A percentile compares a stretch with the other conserved stretches of the same genome.
Conservation (phyloP, 2,888 invertebrate genomes). For the Diadromus collaris region DNA sequence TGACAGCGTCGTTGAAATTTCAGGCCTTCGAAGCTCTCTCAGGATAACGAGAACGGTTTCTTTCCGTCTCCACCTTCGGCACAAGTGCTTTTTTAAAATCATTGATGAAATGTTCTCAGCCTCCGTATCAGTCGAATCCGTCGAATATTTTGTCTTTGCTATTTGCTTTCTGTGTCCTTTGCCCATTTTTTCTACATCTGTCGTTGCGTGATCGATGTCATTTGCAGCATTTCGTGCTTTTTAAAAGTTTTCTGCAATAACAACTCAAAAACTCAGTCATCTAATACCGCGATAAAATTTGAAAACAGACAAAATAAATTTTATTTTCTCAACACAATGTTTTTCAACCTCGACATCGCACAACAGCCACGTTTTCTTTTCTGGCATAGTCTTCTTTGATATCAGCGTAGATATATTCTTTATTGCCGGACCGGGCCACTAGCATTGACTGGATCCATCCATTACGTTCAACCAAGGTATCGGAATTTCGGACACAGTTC, state of each 20-base stretch:
- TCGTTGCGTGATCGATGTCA: constrained; percentile 21
- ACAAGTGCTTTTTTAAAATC: constrained; percentile 11
- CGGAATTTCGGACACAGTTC: constrained; percentile 3
- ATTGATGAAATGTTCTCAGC: constrained; percentile 19
- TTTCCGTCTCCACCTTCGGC: constrained; percentile 3
- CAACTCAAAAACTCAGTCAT: constrained; percentile 11
- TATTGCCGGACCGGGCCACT: constrained; percentile 12
- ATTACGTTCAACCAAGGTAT: constrained; percentile 1
- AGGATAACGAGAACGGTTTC: not conserved
- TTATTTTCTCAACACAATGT: constrained; percentile 12
- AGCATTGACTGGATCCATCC: constrained; percentile 12
- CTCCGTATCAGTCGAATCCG: constrained; percentile 16
- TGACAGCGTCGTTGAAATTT: constrained; percentile 9
- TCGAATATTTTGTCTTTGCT: constrained; percentile 1
- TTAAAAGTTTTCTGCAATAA: constrained; percentile 22
- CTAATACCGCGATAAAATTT: constrained; percentile 10
- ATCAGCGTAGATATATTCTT: constrained; percentile 16
- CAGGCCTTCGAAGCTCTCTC: constrained; percentile 15
- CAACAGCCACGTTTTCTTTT: constrained; percentile 6
- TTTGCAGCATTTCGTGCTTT: constrained; percentile 15
- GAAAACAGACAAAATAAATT: constrained; percentile 12
- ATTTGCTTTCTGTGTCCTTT: constrained; percentile 13
- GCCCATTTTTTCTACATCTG: constrained; percentile 14
- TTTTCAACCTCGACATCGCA: constrained; percentile 22
- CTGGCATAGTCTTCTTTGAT: constrained; percentile 11